Percentiles rank a stretch among this genome's conserved stretches.
Conservation (phyloP, 1,140 invertebrate species). For the Antheraea pernyi region DNA sequence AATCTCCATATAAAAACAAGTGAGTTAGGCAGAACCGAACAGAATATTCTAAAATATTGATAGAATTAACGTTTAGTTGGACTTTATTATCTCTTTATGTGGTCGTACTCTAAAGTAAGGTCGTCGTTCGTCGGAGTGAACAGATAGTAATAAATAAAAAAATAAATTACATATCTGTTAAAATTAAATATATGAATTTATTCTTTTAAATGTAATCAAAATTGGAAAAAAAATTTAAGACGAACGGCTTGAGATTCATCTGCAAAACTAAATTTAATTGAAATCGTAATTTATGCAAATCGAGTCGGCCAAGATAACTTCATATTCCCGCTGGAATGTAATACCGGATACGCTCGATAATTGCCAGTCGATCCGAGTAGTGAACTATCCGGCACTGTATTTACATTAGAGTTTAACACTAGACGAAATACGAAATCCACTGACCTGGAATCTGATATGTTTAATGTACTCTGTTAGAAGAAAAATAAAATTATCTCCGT, state of each 20-base stretch:
- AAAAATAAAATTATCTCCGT: not conserved
- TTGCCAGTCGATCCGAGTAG: constrained; percentile 22
- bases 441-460: not conserved
- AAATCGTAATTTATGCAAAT: constrained; percentile 29
- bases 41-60: too few relatives aligned
- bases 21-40: too few relatives aligned
- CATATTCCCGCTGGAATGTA: constrained; percentile 19
- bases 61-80: too few relatives aligned
- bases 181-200: too few relatives aligned
- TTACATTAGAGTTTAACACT: constrained; percentile 18
- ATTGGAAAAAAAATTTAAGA: not conserved
- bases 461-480: too few relatives aligned
- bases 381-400: constrained; percentile 12
- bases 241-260: constrained; percentile 14
- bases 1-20: too few relatives aligned
- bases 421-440: not conserved
- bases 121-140: too few relatives aligned
- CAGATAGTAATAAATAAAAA: too few relatives aligned
- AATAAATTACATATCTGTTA: too few relatives aligned
- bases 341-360: constrained; percentile 33
- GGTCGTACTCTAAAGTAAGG: too few relatives aligned
- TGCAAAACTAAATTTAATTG: constrained; percentile 29
- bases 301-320: constrained; percentile 19
- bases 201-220: too few relatives aligned
- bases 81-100: too few relatives aligned